These are phyloP conservation scores for Oncorhynchus tshawytscha DNA, from an alignment of 2,113 vertebrate species.

Conservation along the genomic window DNA sequence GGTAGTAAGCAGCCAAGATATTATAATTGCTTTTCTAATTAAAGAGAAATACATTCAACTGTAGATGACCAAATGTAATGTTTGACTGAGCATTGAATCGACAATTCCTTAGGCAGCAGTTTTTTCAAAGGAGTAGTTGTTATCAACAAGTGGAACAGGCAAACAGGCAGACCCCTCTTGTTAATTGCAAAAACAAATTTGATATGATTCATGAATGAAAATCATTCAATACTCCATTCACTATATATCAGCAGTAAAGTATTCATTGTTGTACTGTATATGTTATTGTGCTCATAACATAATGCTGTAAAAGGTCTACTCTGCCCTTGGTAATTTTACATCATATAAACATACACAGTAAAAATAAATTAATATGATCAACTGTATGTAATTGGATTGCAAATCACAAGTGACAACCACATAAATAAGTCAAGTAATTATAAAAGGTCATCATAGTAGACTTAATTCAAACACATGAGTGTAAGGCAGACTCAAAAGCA, in stretches of 20 bases:
- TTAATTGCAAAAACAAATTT: background rate
- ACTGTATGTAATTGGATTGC: background rate
- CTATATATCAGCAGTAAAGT: conserved; percentile 15
- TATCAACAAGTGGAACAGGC: conserved; percentile 39
- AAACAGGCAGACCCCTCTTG: background rate
- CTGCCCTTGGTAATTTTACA: background rate
- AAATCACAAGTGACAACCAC: background rate
- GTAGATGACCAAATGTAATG: conserved; percentile 43
- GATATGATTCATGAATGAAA: conserved; percentile 22
- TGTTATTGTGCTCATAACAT: background rate
- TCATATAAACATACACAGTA: background rate
- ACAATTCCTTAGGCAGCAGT: conserved; percentile 21
- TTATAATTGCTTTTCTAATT: conserved; percentile 51
- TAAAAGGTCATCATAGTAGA: background rate
- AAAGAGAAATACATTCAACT: conserved; percentile 37
- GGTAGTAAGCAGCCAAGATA: conserved; percentile 27
- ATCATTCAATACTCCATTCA: conserved; percentile 16
- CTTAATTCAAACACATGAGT: background rate
- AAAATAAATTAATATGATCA: background rate
- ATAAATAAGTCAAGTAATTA: background rate
- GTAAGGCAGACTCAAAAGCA: conserved; percentile 13
- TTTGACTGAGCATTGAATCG: conserved; percentile 41
- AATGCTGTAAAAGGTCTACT: background rate
- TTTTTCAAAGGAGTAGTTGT: conserved; percentile 32
- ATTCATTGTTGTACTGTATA: background rate